These are phyloP conservation scores for Mus musculus DNA, from an alignment of 2,113 vertebrate species.

Conservation along the genomic window GRCm39 chr4:9748501-9749000, in stretches of 20 bases:
- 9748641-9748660: background rate
- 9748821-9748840: constrained; percentile 45
- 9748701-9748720: background rate
- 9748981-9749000: too few species aligned
- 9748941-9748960: background rate
- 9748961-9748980: background rate
- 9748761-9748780: constrained; percentile 22
- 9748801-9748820: constrained; percentile 14
- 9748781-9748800: constrained; percentile 51
- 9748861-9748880: constrained; percentile 10
- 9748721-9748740: background rate
- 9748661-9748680: constrained; percentile 27
- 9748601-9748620: background rate
- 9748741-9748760: constrained; percentile 42
- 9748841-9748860: constrained; percentile 16
- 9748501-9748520: background rate
- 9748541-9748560: background rate
- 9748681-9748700: constrained; percentile 36
- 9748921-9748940: background rate
- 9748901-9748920: background rate
- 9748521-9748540: too few species aligned
- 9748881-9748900: background rate
- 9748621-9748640: constrained; percentile 37
- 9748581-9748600: constrained; percentile 37
- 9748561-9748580: background rate